Evolutionary conservation across 2,888 invertebrate species (phyloP).

Genomic region (Callosobruchus maculatus): DNA sequence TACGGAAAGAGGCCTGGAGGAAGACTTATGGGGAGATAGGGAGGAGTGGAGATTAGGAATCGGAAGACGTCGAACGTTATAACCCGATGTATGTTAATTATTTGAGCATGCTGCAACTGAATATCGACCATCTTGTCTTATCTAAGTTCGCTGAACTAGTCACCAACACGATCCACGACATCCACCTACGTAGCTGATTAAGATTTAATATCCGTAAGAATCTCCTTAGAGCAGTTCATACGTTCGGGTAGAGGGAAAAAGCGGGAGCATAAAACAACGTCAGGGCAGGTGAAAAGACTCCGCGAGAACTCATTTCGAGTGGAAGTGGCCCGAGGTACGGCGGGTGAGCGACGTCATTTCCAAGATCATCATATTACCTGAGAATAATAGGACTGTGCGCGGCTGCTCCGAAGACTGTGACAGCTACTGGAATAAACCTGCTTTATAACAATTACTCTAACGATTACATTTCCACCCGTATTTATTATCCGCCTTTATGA

Average conservation of each 20-base stretch:
- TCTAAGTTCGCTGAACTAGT: no score
- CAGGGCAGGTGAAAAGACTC: conserved; percentile 22
- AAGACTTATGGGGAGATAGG: no score
- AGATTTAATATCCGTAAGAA: no score
- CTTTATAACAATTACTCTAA: conserved; percentile 15
- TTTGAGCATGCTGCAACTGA: no score
- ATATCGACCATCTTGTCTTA: no score
- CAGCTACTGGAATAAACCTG: conserved; percentile 9
- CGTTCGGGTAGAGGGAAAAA: conserved; percentile 14
- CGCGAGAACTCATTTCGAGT: conserved; percentile 23
- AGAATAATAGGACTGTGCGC: conserved; percentile 10
- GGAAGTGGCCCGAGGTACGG: conserved; percentile 16
- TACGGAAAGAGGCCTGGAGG: no score
- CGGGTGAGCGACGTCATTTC: conserved; percentile 15
- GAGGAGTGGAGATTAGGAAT: no score
- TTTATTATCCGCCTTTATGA: conserved; percentile 10
- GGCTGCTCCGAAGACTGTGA: conserved; percentile 6
- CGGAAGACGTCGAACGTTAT: no score
- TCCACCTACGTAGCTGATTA: no score
- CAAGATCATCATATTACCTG: conserved; percentile 22
- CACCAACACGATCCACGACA: no score
- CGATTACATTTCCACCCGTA: conserved; percentile 11
- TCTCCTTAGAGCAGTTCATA: neutral
- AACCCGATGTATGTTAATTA: no score
- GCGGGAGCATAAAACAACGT: conserved; percentile 25